Conservation (phyloP, 2,113 vertebrate species). For the Nansenia antarctica region DNA sequence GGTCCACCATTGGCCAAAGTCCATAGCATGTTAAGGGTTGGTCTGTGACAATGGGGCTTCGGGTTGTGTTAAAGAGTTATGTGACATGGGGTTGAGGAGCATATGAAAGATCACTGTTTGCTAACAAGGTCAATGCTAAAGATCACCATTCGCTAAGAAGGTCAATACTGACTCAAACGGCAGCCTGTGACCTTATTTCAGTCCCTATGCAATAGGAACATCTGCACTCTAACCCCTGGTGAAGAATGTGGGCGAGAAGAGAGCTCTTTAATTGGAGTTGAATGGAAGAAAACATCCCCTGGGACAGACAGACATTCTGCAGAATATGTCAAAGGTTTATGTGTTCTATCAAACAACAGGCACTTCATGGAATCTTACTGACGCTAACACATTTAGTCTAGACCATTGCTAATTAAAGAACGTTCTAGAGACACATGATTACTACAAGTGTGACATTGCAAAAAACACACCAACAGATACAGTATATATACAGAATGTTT, state of each 20-base stretch:
- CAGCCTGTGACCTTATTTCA: background rate
- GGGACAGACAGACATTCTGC: conserved; percentile 23
- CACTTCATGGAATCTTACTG: background rate
- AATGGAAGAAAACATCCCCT: conserved; percentile 4
- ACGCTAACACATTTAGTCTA: background rate
- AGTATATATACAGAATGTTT: conserved; percentile 38
- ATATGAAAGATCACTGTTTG: conserved; percentile 15
- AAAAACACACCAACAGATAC: conserved; percentile 31
- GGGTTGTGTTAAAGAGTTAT: conserved; percentile 2
- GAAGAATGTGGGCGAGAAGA: conserved; percentile 1
- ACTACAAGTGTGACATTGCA: conserved; percentile 10
- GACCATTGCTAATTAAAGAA: no score
- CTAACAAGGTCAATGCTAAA: conserved; percentile 23
- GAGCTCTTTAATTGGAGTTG: conserved; percentile 13
- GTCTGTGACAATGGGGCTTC: background rate
- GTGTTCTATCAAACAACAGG: conserved; percentile 9
- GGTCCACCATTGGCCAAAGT: background rate
- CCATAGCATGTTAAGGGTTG: conserved; percentile 7
- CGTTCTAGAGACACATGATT: background rate
- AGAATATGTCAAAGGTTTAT: conserved; percentile 15
- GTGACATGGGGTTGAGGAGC: background rate
- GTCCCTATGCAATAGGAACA: conserved; percentile 12
- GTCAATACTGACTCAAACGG: conserved; percentile 18
- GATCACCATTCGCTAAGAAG: conserved; percentile 15
- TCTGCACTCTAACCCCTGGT: conserved; percentile 20